These are phyloP conservation scores for Ramazzottius varieornatus DNA, from an alignment of 2,888 invertebrate genomes.

Conservation along the genomic window DNA sequence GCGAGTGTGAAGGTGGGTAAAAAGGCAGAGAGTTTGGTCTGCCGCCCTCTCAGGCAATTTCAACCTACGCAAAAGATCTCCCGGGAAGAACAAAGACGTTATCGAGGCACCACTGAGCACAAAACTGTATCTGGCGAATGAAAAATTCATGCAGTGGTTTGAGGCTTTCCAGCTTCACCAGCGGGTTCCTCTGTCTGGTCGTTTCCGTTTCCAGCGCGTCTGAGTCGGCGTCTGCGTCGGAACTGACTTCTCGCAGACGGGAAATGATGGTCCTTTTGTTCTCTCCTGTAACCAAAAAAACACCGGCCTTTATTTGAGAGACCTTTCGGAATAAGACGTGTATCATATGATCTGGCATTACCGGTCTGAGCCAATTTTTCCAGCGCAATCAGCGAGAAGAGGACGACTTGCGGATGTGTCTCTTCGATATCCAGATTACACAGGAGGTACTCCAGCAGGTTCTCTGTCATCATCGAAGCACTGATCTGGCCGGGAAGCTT, in stretches of 20 bases:
- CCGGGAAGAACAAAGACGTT: conserved; percentile 25
- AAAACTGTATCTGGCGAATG: conserved; percentile 64
- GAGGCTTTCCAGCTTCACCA: conserved; percentile 40
- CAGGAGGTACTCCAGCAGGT: background rate
- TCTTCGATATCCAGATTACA: conserved; percentile 15
- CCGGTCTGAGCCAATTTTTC: conserved; percentile 80
- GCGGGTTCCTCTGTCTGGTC: conserved; percentile 39
- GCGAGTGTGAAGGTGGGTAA: too few species aligned
- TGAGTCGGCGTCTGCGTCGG: conserved; percentile 39
- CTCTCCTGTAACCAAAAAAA: background rate
- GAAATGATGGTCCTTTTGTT: background rate
- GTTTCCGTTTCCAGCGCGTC: conserved; percentile 33
- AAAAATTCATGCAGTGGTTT: conserved; percentile 34
- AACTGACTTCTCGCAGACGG: background rate
- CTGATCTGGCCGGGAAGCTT: background rate
- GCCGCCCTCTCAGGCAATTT: too few species aligned
- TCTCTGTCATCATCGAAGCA: background rate
- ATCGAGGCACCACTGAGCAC: conserved; percentile 70
- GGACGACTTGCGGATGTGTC: conserved; percentile 41
- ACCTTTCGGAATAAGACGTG: background rate
- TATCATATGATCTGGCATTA: too few species aligned
- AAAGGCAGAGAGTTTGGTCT: too few species aligned
- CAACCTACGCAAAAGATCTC: background rate
- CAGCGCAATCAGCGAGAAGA: conserved; percentile 60
- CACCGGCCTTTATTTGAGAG: background rate